A percentile compares a stretch with the other conserved stretches of the same genome.
These are phyloP conservation scores for Heliconius hewitsoni DNA, from an alignment of 1,140 invertebrate genomes.

Conservation along the genomic window DNA sequence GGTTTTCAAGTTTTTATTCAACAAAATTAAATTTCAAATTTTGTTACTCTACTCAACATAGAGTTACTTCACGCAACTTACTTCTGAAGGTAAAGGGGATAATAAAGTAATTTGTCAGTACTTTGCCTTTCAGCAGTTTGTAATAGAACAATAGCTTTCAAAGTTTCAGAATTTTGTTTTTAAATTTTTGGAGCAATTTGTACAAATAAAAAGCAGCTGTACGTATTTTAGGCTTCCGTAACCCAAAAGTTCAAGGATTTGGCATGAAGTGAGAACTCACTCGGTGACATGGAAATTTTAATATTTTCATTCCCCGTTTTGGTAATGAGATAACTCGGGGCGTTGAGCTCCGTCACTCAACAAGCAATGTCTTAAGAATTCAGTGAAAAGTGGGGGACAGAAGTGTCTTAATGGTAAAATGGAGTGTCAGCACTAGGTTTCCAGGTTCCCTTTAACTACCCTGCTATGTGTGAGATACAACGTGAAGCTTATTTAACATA, in stretches of 20 bases:
- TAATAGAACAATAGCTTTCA: constrained; percentile 1
- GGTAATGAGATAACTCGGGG: background rate
- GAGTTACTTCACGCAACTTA: background rate
- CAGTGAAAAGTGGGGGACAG: background rate
- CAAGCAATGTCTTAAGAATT: too few species aligned
- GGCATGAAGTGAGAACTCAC: too few species aligned
- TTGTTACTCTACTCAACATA: background rate
- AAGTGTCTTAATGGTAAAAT: background rate
- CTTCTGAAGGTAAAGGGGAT: background rate
- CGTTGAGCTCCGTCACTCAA: background rate
- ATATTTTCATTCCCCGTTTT: background rate
- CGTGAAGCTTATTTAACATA: background rate
- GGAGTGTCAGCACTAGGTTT: background rate
- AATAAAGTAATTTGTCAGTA: background rate
- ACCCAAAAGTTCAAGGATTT: too few species aligned
- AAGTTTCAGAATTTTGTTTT: background rate
- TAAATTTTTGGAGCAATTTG: background rate
- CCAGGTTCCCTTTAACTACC: background rate
- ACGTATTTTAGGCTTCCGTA: too few species aligned
- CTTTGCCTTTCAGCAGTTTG: background rate
- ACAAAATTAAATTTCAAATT: background rate
- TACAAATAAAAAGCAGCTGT: too few species aligned
- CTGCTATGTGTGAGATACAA: background rate
- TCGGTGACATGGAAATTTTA: background rate
- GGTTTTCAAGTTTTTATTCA: too few species aligned